Base-by-base conservation (phyloP, 2,113 vertebrate genomes). In the Neogale vison region DNA sequence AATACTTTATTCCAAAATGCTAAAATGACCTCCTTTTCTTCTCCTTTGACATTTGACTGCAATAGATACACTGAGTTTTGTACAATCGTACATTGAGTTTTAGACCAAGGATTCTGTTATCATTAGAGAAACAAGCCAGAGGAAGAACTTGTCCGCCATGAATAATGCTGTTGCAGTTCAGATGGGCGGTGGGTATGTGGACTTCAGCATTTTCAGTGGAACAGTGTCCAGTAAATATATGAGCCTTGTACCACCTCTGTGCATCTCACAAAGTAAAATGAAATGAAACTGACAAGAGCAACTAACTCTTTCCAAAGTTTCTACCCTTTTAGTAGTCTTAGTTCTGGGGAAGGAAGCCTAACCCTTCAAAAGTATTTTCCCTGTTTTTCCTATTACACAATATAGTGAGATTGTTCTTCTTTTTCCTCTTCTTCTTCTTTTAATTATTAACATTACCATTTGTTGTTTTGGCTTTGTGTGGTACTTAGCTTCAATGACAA, bases 161-260 rank as follows among this genome's bases (percentile, higher is more conserved):
- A 96, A 24, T 50, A 90, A 97, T 65, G 97, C 50, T 83, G 17
- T 17, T 85, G 42, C 1, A 93, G 69, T 76, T 61, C 36, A 88
- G 39, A 55, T 55, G 95, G 55, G 0, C 57, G 0, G 47, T 17
- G 7, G 36, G 84, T 96, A 85, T 13, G 52, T 0, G 39, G 8
- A 0, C 91, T 36, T 97, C 88, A 95, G 98, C 96, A 11, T 42
- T 96, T 71, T 69, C 67, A 42, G 1, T 65, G 0, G 4, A 74
- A 93, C 20, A 0, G 0, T 3, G 86, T 57, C 97, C 69, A 1
- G 93, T 80, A 96, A 93, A 98, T 81, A 20, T 1, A 36, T 21
- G 95, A 98, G 97, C 95, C 6, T 74, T 1, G 96, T 67, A 89
- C 12, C 93, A 89, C 95, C 93, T 96, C 95, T 93, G 47, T 71